Base-by-base conservation (phyloP, 2,797 vertebrate species). In the Menidia menidia region DNA sequence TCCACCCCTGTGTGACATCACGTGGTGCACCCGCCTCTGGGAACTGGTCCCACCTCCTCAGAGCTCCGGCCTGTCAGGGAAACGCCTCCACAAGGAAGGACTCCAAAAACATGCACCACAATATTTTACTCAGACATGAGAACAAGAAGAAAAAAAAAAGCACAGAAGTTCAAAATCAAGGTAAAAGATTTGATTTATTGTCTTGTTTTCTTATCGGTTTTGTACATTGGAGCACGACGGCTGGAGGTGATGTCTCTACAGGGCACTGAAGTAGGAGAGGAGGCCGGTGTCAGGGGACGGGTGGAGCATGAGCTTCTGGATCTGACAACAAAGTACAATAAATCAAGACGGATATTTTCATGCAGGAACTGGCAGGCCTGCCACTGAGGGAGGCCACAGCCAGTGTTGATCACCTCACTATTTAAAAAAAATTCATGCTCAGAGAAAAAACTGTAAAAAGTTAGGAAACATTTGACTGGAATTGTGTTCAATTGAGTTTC, bases 241-340 rank as follows among this genome's bases (percentile, higher is more conserved):
- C 25, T 55, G 42, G 12, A 52, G 67, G 18, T 39, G 61, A 19
- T 70, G 33, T 79, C 41, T 60, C 83, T 94, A 95, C 52, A 93
- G 79, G 33, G 89, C 83, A 25, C 93, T 92, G 89, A 92, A 94
- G 86, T 94, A 91, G 80, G 88, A 60, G 2, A 94, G 88, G 60
- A 95, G 92, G 80, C 88, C 92, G 0, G 94, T 95, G 85, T 95
- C 94, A 11, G 93, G 93, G 16, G 93, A 95, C 0, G 93, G 93
- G 39, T 95, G 92, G 25, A 79, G 55, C 87, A 95, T 2, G 13
- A 95, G 91, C 87, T 89, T 93, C 89, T 95, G 94, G 85, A 95
- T 90, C 89, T 94, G 81, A 68, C 31, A 57, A 73, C 16, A 63
- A 45, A 82, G 35, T 57, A 0, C 47, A 54, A 56, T 7, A 39